Evolutionary conservation across 2,113 vertebrate genomes (phyloP).

Genomic region (Ailurus styani): DNA sequence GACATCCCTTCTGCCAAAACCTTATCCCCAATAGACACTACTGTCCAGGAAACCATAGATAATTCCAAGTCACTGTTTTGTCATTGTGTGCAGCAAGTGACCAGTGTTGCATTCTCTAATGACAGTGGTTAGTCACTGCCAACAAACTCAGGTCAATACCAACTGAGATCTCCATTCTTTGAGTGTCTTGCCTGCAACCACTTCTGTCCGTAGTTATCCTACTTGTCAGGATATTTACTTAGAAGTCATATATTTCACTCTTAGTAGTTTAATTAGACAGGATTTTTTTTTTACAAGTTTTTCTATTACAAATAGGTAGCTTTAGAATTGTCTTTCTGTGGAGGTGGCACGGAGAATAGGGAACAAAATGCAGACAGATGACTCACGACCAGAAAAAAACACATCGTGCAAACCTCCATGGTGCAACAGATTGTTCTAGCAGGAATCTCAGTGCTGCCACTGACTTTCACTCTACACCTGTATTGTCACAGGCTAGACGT

Average conservation of each 20-base stretch:
- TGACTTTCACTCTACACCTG: accelerated
- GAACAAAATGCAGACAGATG: neutral
- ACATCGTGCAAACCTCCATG: neutral
- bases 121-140: neutral
- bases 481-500: neutral
- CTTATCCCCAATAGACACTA: neutral
- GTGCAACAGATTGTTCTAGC: neutral
- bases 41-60: neutral
- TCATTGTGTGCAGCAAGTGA: neutral
- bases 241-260: neutral
- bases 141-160: neutral
- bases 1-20: neutral
- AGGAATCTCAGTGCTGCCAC: neutral
- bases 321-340: neutral
- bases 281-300: neutral
- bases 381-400: neutral
- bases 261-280: neutral
- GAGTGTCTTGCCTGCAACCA: neutral
- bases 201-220: neutral
- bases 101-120: neutral
- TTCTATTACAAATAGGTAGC: neutral
- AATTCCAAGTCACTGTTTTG: neutral
- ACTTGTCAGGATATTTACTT: neutral
- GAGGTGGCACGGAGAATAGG: neutral
- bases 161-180: neutral